Base-by-base conservation (phyloP, 2,797 vertebrate genomes). In the Epinephelus malabaricus region DNA sequence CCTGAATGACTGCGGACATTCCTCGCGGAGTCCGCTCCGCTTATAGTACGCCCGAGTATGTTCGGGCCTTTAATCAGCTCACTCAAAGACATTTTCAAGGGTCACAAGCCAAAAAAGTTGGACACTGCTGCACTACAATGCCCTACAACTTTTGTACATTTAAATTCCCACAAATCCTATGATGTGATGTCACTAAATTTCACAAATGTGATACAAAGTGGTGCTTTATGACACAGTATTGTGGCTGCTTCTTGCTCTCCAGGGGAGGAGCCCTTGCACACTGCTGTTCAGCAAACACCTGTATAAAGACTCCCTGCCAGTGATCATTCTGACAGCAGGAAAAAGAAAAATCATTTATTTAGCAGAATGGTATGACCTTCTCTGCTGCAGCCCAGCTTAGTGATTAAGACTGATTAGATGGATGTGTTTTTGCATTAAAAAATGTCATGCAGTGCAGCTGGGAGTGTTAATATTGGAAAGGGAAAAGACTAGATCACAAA, bases 331-430 rank as follows among this genome's bases (percentile, higher is more conserved):
- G 46, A 71, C 27, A 50, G n/a, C 2, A 50, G 25, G n/a, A 60
- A 1, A 23, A 63, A 12, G 25, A 65, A 23, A 47, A 56, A 34
- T n/a, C 8, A 56, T 43, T 47, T 58, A 60, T 68, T 54, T 27
- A 55, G 38, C 30, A 38, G 38, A 34, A 50, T 2, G 50, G 14
- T 38, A n/a, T 63, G 66, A 69, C 59, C 75, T 61, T 62, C 40
- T 47, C 49, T 55, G 55, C 54, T 53, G 34, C 63, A 25, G 47
- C 47, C 47, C 18, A 6, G 43, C 34, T 68, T 43, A 34, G 49
- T 62, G 65, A 69, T 69, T 23, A 76, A 69, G 38, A 69, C 25
- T 30, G 59, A 70, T 69, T 38, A 64, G 27, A 47, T 13, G 6
- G 27, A 63, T 56, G 15, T 45, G 17, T 38, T 54, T 68, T 66